Base-by-base conservation (phyloP, 2,888 invertebrate genomes). In the Eupithecia abbreviata region DNA sequence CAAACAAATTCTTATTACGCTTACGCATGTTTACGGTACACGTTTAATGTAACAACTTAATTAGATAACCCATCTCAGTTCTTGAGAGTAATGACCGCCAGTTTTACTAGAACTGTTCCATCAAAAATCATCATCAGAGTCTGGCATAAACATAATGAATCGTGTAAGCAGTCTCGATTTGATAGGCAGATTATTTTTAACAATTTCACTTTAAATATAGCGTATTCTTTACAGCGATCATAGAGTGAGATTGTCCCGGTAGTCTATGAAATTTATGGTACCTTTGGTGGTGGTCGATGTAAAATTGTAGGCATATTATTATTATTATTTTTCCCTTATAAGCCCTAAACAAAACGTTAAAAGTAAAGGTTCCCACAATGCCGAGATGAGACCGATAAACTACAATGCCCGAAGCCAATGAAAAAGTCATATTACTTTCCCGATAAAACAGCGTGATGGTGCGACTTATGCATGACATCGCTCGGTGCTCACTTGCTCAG, bases 391-490 rank as follows among this genome's bases (percentile, higher is more conserved):
- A 45, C 41, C 42, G 67, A 42, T 67, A 7, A 12, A 45, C 15
- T 67, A 12, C 41, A 47, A 45, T 72, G 7, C 10, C 18, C 51
- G 9, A 81, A 79, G 79, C 75, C 79, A 80, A 81, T 79, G 75
- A 81, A 79, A 79, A 76, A 79, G 78, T 80, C 78, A 80, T 81
- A 82, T 83, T 87, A 91, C 92, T 92, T 92, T 92, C 91, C 87
- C 86, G 85, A 86, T 87, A 81, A 72, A 79, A 83, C 80, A 83
- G 83, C 88, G 86, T 90, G 91, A 91, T 91, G 77, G 76, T 79
- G 79, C 80, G 80, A 80, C 78, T 78, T 88, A 89, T 87, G 91
- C 92, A 92, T 91, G 91, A 92, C 90, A 85, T 83, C 85, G 88
- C 89, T 88, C 85, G 83, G 82, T 86, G 82, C 85, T 84, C 67